phyloP scores from a whole-genome alignment of 1,140 invertebrate species.

The Leptonema lineaticorne region DNA sequence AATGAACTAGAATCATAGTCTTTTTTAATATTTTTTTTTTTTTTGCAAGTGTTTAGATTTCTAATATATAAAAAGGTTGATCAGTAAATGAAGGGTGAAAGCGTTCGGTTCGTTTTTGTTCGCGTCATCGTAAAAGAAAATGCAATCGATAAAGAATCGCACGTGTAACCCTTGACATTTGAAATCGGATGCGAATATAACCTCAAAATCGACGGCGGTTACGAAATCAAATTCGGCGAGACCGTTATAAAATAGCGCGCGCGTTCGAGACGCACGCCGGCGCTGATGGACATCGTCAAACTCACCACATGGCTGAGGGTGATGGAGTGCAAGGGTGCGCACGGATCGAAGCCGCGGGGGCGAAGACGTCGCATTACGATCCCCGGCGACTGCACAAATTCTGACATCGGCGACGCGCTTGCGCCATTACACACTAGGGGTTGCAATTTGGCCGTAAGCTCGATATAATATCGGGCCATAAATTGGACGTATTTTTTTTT shows the following conservation, averaged over 20 bases:
- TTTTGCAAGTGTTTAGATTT: no score
- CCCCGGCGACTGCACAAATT: neutral
- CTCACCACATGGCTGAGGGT: neutral
- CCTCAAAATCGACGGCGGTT: neutral
- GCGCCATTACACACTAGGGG: neutral
- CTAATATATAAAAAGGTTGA: no score
- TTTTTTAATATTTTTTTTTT: no score
- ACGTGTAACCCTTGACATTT: slow-evolving; percentile 7
- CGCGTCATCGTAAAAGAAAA: no score
- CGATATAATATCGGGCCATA: no score
- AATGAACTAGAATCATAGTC: no score
- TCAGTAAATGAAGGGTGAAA: no score
- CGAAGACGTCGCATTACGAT: neutral
- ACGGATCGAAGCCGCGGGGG: neutral
- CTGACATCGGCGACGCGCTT: neutral
- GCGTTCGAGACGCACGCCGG: no score
- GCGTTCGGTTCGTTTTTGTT: no score
- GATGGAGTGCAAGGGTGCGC: neutral
- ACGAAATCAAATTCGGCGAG: neutral
- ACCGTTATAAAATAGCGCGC: neutral
- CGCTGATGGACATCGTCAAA: neutral
- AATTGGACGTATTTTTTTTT: no score
- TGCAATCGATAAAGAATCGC: no score
- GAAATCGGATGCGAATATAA: neutral
- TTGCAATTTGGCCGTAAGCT: no score